Evolutionary conservation across 2,797 vertebrate genomes (phyloP).

Genomic region (Paedocypris micromegethes): DNA sequence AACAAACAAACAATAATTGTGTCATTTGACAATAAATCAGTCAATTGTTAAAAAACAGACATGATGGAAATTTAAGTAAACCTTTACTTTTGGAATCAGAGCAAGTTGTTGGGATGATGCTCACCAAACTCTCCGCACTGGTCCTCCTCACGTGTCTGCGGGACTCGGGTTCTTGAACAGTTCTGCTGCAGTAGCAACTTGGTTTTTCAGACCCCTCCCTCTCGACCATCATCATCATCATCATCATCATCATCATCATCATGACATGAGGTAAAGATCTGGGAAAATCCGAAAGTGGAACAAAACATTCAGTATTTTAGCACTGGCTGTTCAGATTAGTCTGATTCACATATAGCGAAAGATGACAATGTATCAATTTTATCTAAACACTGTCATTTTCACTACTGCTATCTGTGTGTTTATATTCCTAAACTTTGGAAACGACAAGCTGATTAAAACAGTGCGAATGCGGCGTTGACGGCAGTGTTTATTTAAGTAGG

Average conservation of each 20-base stretch:
- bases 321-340: neutral
- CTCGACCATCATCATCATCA: slow-evolving; percentile 2
- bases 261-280: slow-evolving; percentile 14
- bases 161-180: neutral
- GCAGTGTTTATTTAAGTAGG: slow-evolving; percentile 33
- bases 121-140: slow-evolving; percentile 15
- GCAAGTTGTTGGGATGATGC: neutral
- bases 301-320: slow-evolving; percentile 15
- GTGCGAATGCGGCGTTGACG: slow-evolving; percentile 3
- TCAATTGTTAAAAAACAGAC: no score
- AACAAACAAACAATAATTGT: no score
- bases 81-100: neutral
- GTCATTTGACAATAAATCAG: no score
- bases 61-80: no score
- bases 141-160: neutral
- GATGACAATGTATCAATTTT: neutral
- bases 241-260: neutral
- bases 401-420: neutral
- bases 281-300: neutral
- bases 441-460: neutral
- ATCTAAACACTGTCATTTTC: slow-evolving; percentile 11
- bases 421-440: neutral
- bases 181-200: slow-evolving; percentile 16
- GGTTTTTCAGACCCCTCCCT: slow-evolving; percentile 42
- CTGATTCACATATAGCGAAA: neutral